Evolutionary conservation across 2,888 invertebrate species (phyloP), one percentile per base, ranked within the genome.

Genomic region (Stenchaetothrips biformis): DNA sequence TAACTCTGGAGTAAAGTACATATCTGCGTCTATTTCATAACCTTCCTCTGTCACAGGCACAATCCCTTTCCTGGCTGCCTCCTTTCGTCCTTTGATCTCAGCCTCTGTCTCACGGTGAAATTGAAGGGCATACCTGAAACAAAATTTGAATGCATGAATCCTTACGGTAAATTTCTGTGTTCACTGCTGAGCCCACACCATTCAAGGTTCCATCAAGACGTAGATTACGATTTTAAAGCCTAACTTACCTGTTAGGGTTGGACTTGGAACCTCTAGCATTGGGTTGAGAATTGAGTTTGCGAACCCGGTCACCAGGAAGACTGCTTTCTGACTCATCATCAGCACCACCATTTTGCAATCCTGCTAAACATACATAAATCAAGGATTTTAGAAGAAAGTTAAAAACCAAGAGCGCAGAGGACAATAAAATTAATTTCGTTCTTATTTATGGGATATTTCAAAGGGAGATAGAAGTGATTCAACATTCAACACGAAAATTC

Each of bases 51-150:
- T 84, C 0, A 91, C 89, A 0, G 88, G 88, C n/a, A 88, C 86
- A 0, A 93, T 86, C 0, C 89, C 87, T 81, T 88, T 88, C 18
- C 89, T 88, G 0, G 94, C 93, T 49, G 92, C 88, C 85, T 93
- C 91, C 85, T 92, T 95, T 83, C 92, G 90, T 83, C 89, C 86
- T 77, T 88, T 88, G 1, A 97, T 85, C 84, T 96, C 95, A 79
- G 92, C 92, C 82, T 92, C 91, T 0, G 90, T 90, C 86, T 97
- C 96, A 83, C 92, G 89, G 84, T 93, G 93, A 87, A 97, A 97
- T 85, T 94, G 94, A 27, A 97, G 88, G 0, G 93, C 93, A 85
- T 94, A 97, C 82, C 87, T 87, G 81, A 78, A 82, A 83, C 9
- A 77, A 79, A 27, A 48, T 53, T 7, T 27, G 16, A 18, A 48